Conservation (phyloP, 2,888 invertebrate species). For the Clostera curtula region DNA sequence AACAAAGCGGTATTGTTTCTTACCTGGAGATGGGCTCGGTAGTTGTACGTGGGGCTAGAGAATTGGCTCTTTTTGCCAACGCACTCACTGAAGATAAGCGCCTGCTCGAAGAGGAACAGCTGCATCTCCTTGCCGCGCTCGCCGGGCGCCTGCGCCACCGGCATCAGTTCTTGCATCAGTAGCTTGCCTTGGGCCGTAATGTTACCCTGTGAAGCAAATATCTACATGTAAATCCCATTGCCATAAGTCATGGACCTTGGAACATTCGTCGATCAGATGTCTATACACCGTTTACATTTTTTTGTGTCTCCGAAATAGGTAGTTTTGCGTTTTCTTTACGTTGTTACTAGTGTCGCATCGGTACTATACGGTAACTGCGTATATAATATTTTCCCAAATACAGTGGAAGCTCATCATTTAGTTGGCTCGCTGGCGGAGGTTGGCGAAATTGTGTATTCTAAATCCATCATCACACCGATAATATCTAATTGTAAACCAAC, state of each 20-base stretch:
- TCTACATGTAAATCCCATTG: no score
- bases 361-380: no score
- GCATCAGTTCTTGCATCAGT: conserved; percentile 87
- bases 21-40: conserved; percentile 97
- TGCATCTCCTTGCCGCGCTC: conserved; percentile 83
- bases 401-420: no score
- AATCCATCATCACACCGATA: no score
- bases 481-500: no score
- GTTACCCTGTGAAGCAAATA: conserved; percentile 94
- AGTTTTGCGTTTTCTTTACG: no score
- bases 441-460: no score
- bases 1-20: conserved; percentile 18
- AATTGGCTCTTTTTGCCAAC: conserved; percentile 94
- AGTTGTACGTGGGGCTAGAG: conserved; percentile 94
- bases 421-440: no score
- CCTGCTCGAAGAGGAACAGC: conserved; percentile 98
- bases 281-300: no score
- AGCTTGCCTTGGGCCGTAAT: conserved; percentile 98
- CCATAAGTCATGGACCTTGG: conserved; percentile 14
- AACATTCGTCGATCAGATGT: conserved; percentile 4
- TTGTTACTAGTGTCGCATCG: no score
- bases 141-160: conserved; percentile 79
- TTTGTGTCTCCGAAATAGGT: no score
- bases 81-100: conserved; percentile 96
- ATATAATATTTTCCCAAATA: no score